Evolutionary conservation across 2,888 invertebrate genomes (phyloP), one percentile per base, ranked within the genome.

Genomic region (Sesia apiformis): DNA sequence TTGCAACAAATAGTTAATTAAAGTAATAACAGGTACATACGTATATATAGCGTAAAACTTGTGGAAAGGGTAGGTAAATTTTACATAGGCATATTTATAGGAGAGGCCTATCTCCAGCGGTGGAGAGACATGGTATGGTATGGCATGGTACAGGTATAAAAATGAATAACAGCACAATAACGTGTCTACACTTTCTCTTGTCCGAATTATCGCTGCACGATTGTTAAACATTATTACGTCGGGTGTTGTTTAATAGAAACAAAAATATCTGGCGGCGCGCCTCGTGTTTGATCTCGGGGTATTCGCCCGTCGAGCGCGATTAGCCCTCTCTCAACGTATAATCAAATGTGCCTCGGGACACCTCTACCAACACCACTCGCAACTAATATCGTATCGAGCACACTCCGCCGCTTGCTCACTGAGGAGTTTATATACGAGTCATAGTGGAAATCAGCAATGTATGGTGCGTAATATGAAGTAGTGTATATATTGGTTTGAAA

Each of bases 181-280:
- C 52, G 5, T 62, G 80, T 87, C 85, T 53, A 78, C 55, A 41
- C 23, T 53, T 58, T 59, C 54, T 64, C 41, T 62, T 84, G 77
- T 85, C 72, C 82, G 76, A 89, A 86, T 88, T 85, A 88, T 87
- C 87, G 88, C 87, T 87, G 84, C 88, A 85, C 87, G 89, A 89
- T 89, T 88, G 89, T 89, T 89, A 89, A 89, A 89, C 89, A 89
- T 89, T 89, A 89, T 89, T 89, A 89, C 88, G 86, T 86, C 83
- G 89, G 89, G 87, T 89, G 89, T 89, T 89, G 89, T 89, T 89
- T 89, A 89, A 89, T 89, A 89, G 89, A 89, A 89, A 89, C 89
- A 89, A 89, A 89, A 89, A 89, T 89, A 89, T 89, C 86, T 87
- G 89, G 84, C 89, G 89, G 89, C 87, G 82, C 87, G 88, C 85